phyloP scores from a whole-genome alignment of 2,797 vertebrate species.

The Microhierax caerulescens region DNA sequence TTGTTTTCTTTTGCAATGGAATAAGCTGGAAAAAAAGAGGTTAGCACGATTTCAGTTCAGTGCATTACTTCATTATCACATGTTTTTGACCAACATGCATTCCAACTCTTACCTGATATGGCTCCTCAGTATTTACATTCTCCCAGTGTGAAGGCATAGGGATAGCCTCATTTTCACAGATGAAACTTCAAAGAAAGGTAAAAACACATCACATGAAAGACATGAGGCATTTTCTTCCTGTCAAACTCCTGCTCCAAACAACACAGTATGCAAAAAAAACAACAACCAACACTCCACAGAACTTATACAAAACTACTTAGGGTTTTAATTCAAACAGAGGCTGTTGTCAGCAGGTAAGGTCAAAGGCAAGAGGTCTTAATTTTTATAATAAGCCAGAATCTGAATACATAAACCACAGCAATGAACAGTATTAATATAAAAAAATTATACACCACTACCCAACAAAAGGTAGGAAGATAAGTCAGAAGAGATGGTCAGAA shows the following conservation, averaged over 20 bases:
- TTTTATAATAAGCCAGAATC: too few relatives aligned
- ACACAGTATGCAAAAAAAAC: not conserved
- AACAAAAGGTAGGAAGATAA: not conserved
- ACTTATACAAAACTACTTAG: not conserved
- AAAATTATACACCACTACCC: not conserved
- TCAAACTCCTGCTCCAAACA: not conserved
- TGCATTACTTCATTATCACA: not conserved
- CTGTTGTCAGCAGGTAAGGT: not conserved
- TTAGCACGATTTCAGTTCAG: not conserved
- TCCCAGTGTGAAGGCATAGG: conserved; percentile 96
- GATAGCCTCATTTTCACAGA: conserved; percentile 94
- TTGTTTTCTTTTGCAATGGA: conserved; percentile 88
- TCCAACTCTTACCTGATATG: conserved; percentile 85
- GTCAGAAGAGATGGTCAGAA: not conserved
- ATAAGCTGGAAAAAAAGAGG: conserved; percentile 83
- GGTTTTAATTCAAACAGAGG: not conserved
- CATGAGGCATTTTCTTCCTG: not conserved
- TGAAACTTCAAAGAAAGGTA: conserved; percentile 81
- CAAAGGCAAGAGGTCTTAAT: not conserved
- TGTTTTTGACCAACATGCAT: not conserved
- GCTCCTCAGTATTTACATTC: conserved; percentile 89
- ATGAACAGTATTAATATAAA: not conserved
- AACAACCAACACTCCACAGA: not conserved
- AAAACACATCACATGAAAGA: conserved; percentile 28
- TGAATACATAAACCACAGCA: not conserved